Evolutionary conservation across 1,140 invertebrate species (phyloP).

Genomic region (Sitophilus oryzae): DNA sequence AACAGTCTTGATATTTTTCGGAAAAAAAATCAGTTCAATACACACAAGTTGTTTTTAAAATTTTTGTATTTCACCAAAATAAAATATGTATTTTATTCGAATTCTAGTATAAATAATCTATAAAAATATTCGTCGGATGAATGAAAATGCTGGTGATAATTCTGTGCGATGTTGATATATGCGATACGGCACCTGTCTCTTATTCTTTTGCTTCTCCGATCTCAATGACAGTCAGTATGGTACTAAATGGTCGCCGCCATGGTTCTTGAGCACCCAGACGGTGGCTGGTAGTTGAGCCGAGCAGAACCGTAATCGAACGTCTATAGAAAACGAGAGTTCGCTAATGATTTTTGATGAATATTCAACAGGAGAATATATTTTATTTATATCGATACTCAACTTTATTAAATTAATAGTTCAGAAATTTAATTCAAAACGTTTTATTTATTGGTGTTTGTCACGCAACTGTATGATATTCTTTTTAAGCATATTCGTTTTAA

Average conservation of each 20-base stretch:
- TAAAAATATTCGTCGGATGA: not conserved
- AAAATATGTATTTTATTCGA: not conserved
- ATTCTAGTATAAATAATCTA: not conserved
- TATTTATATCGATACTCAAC: too few species aligned
- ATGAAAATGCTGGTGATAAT: not conserved
- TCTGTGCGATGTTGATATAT: not conserved
- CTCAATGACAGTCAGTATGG: slow-evolving; percentile 26
- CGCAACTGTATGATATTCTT: too few species aligned
- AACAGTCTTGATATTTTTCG: not conserved
- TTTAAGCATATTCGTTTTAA: too few species aligned
- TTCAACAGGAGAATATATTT: too few species aligned
- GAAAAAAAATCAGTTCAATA: not conserved
- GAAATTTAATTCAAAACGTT: too few species aligned
- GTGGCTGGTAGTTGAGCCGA: slow-evolving; percentile 4
- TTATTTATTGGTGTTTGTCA: too few species aligned
- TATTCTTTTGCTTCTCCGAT: slow-evolving; percentile 14
- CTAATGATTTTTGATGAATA: too few species aligned
- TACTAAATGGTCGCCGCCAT: slow-evolving; percentile 27
- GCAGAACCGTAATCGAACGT: slow-evolving; percentile 1
- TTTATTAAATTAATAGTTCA: too few species aligned
- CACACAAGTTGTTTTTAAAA: not conserved
- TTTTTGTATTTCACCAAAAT: not conserved
- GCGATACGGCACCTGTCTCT: slow-evolving; percentile 16
- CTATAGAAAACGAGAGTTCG: too few species aligned
- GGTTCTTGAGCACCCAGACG: slow-evolving; percentile 12